Base-by-base conservation (phyloP, 2,113 vertebrate genomes). In the Speoplatyrhinus poulsoni region DNA sequence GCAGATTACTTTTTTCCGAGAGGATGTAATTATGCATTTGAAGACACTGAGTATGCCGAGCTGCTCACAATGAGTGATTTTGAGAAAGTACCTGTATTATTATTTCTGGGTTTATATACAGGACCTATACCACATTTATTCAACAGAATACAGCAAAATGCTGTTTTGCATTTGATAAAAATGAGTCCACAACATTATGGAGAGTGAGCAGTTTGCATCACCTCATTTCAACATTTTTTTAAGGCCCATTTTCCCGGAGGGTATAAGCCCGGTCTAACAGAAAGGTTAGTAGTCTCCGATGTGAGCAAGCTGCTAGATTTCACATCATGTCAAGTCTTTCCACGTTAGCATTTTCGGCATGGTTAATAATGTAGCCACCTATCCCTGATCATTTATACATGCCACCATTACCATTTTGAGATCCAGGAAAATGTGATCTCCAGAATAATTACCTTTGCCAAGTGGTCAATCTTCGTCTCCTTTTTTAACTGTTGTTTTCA, bases 221-320 rank as follows among this genome's bases (percentile, higher is more conserved):
- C 70, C 63, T 80, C 67, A 72, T 89, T 80, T 87, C 69, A 87
- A 77, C 77, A 82, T 92, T 85, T 91, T 89, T 89, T 87, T 87
- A 91, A 87, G 79, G 87, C 17, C 17, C 17, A 73, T 86, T 80
- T 81, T 78, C 82, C 81, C 69, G 53, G 67, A 49, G 86, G 86
- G 88, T 82, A 62, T 41, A 53, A 82, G 78, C 71, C 79, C 75
- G 11, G 70, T 76, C 62, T 5, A 80, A 88, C 73, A 71, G 76
- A 87, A 86, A 87, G 87, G 84, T 92, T 89, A 82, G 82, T 84
- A 74, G 84, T 90, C 87, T 85, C 75, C 87, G 90, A 90, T 85
- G 84, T 82, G 89, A 90, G 81, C 70, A 82, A 87, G 82, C 85
- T 83, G 83, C 81, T 89, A 54, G 68, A 84, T 91, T 90, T 88